These are phyloP conservation scores for Delia radicum DNA, from an alignment of 1,140 invertebrate species.

Conservation along the genomic window DNA sequence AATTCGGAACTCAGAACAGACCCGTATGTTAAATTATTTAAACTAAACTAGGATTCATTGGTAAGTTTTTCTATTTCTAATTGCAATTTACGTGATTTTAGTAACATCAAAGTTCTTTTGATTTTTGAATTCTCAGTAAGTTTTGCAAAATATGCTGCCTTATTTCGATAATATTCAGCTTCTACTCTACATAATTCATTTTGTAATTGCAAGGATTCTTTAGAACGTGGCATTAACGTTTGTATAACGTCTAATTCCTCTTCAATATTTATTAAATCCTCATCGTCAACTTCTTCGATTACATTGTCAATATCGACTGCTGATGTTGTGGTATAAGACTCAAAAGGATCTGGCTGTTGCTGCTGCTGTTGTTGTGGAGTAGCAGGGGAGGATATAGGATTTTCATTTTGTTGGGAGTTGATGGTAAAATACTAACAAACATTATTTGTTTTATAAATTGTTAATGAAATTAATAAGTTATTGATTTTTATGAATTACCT, in stretches of 20 bases:
- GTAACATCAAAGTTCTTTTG: slow-evolving; percentile 11
- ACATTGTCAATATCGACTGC: not conserved
- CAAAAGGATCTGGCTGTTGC: not conserved
- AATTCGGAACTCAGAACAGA: no score
- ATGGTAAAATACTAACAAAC: not conserved
- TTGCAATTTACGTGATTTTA: slow-evolving; percentile 20
- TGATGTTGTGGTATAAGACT: not conserved
- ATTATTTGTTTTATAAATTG: not conserved
- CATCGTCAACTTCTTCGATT: not conserved
- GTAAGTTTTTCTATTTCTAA: slow-evolving; percentile 24
- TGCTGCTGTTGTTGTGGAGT: not conserved
- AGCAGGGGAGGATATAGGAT: not conserved
- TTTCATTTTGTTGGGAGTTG: not conserved
- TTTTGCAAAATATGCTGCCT: slow-evolving; percentile 18
- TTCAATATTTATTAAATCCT: not conserved
- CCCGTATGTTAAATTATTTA: no score
- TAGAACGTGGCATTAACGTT: not conserved
- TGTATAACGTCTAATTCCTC: not conserved
- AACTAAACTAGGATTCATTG: not conserved
- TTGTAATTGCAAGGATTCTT: slow-evolving; percentile 8
- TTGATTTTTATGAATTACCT: not conserved
- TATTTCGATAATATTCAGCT: slow-evolving; percentile 6
- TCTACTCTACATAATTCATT: slow-evolving; percentile 7
- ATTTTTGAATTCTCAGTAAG: slow-evolving; percentile 2
- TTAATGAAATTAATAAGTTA: not conserved